These are phyloP conservation scores for Phengaris arion DNA, from an alignment of 2,888 invertebrate species.

Conservation along the genomic window DNA sequence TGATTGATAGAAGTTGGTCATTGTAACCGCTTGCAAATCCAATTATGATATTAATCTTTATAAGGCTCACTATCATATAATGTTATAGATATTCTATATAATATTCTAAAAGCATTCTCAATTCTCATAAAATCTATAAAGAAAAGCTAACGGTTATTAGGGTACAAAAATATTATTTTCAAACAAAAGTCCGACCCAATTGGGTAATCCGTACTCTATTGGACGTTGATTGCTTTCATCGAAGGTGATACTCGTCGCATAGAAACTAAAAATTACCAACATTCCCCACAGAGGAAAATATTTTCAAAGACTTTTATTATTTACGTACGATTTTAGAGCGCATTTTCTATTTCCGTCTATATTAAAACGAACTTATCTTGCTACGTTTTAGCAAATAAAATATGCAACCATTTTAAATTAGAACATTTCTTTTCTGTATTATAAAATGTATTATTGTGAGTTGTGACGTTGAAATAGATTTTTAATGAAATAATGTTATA, in stretches of 20 bases:
- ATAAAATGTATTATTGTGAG: neutral
- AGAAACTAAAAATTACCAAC: constrained; percentile 26
- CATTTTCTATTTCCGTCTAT: constrained; percentile 5
- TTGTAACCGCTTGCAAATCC: no score
- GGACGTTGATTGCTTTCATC: constrained; percentile 24
- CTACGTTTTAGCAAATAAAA: constrained; percentile 1
- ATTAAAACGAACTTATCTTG: neutral
- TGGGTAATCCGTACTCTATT: constrained; percentile 4
- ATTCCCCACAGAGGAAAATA: constrained; percentile 10
- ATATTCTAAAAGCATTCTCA: neutral
- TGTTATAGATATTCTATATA: neutral
- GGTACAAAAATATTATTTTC: constrained; percentile 12
- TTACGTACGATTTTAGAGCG: constrained; percentile 4
- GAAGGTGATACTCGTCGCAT: constrained; percentile 22
- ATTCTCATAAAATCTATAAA: neutral
- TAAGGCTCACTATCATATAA: neutral
- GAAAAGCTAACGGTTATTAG: neutral
- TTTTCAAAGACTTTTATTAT: constrained; percentile 20
- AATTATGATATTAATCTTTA: neutral
- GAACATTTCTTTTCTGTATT: neutral
- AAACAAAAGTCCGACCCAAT: constrained; percentile 20
- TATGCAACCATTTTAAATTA: neutral
- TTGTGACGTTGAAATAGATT: no score
- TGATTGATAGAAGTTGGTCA: no score
- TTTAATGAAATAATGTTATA: no score